Evolutionary conservation across 1,140 invertebrate species (phyloP), one percentile per base, ranked within the genome.

Genomic region (Diachasma alloeum): DNA sequence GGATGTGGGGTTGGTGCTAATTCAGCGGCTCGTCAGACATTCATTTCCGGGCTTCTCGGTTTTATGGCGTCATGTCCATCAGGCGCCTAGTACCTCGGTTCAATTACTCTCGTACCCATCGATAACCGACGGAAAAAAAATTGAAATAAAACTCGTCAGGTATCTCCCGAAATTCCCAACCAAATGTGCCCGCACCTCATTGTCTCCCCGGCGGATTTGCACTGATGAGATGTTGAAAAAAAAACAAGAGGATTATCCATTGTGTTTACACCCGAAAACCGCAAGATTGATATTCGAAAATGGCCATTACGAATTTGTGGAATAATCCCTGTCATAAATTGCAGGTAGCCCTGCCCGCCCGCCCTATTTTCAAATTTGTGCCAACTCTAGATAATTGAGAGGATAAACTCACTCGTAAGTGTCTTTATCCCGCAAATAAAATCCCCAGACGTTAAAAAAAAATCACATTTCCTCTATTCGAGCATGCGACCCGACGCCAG

Each of bases 1-100:
- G 48, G 37, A 72, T 13, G 42, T 53, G 31, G 68, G 24, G 26
- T 56, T 71, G 71, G 74, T 74, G 78, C 53, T 79, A 79, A 79
- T 79, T 79, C 66, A 67, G 53, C 68, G 37, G 48, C 44, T 70
- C 39, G 56, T 22, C 63, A 72, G 67, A 77, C 72, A 76, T 77
- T 79, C 78, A 77, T 79, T 79, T 79, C 78, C 78, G 78, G 78
- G 48, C 72, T 79, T 79, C 46, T 71, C 26, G 66, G 75, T 79
- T 79, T 79, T 79, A 79, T 76, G 75, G 71, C 36, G 15, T 68
- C 78, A 74, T 74, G 68, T 79, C 53, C 74, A n/a, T n/a, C n/a
- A 72, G 72, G 46, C 46, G 44, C 63, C 39, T 71, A 72, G 53
- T 72, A 67, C 70, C 66, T 56, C 78, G 68, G 75, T 77, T 79